These are phyloP conservation scores for Euphydryas editha DNA, from an alignment of 2,888 invertebrate species.

Conservation along the genomic window DNA sequence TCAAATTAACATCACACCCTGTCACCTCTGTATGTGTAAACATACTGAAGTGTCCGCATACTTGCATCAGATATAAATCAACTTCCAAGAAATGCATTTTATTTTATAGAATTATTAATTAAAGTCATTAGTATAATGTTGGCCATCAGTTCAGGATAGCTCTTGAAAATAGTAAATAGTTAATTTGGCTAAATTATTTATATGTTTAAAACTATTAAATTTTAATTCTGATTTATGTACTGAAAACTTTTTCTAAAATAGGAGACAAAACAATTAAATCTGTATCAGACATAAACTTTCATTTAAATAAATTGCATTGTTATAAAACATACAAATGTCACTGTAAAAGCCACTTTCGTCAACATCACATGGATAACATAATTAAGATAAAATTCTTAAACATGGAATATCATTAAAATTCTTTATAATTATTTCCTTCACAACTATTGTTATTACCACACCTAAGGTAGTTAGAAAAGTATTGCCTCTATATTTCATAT, in stretches of 20 bases:
- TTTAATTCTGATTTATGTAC: conserved; percentile 15
- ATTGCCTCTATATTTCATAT: conserved; percentile 79
- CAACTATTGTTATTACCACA: conserved; percentile 75
- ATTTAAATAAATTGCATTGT: conserved; percentile 70
- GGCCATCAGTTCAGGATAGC: conserved; percentile 7
- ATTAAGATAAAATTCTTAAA: conserved; percentile 35
- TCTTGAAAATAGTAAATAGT: conserved; percentile 22
- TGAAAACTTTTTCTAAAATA: conserved; percentile 11
- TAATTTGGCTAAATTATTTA: conserved; percentile 14
- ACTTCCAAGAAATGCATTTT: conserved; percentile 13
- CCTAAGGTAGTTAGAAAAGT: conserved; percentile 81
- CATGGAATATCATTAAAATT: conserved; percentile 36
- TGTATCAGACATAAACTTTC: conserved; percentile 73
- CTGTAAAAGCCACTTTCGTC: conserved; percentile 35
- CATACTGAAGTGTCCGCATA: conserved; percentile 25
- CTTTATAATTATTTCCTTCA: conserved; percentile 73
- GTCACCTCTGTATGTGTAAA: conserved; percentile 37
- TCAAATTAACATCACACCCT: conserved; percentile 45
- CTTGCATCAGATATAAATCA: conserved; percentile 15
- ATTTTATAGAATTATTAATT: conserved; percentile 20
- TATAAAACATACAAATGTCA: conserved; percentile 73
- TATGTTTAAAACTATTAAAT: conserved; percentile 18
- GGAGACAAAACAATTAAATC: conserved; percentile 57
- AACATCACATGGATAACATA: conserved; percentile 27
- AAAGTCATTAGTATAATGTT: conserved; percentile 14